phyloP scores from a whole-genome alignment of 2,888 invertebrate species.

The Rhopalosiphum nymphaeae region DNA sequence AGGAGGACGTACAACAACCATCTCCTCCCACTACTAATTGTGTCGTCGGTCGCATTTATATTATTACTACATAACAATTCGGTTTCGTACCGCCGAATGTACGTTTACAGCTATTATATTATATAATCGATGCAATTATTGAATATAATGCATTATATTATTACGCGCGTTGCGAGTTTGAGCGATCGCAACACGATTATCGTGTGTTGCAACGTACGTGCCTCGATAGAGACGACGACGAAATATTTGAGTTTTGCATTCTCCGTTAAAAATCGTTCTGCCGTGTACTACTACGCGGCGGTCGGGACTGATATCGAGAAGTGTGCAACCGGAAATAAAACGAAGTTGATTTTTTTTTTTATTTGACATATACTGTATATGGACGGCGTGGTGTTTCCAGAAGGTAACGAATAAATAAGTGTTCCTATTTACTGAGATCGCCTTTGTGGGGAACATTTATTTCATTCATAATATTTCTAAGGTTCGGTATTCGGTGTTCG shows the following conservation, averaged over 20 bases:
- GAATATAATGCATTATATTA: background rate
- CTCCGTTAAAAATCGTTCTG: background rate
- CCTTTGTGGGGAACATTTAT: background rate
- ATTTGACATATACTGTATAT: background rate
- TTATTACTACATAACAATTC: slow-evolving; percentile 4
- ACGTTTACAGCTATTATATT: background rate
- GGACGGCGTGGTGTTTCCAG: background rate
- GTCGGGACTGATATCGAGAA: background rate
- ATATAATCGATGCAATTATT: background rate
- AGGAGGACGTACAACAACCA: background rate
- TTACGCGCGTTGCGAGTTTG: background rate
- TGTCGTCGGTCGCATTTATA: background rate
- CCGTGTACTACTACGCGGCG: background rate
- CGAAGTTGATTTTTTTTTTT: background rate
- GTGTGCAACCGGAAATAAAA: background rate
- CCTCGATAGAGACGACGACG: background rate
- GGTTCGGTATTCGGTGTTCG: background rate
- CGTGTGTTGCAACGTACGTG: background rate
- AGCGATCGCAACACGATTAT: background rate
- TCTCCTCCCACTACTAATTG: background rate
- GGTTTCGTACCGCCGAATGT: background rate
- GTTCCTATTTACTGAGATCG: background rate
- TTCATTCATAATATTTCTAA: background rate
- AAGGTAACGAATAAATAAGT: slow-evolving; percentile 1
- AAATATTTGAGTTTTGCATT: background rate